Conservation (phyloP, 2,113 vertebrate species). For the Verasper variegatus region DNA sequence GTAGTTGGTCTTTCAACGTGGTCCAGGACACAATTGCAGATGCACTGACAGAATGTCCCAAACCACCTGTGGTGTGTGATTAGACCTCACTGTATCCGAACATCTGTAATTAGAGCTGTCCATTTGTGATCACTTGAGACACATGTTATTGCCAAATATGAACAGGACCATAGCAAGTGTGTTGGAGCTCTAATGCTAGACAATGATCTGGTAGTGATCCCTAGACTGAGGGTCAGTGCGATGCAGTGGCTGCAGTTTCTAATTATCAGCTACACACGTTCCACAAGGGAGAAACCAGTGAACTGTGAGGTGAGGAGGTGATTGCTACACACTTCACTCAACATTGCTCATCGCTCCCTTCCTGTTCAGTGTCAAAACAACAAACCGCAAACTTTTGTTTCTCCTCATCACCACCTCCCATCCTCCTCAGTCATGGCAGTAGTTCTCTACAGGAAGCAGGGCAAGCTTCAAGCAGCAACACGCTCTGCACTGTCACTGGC, state of each 20-base stretch:
- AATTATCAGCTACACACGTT: constrained; percentile 43
- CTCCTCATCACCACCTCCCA: constrained; percentile 30
- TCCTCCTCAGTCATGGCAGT: neutral
- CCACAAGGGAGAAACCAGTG: constrained; percentile 41
- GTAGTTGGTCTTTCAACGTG: too few relatives aligned
- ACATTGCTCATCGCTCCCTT: constrained; percentile 39
- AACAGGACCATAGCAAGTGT: neutral
- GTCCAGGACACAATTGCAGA: too few relatives aligned
- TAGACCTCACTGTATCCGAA: too few relatives aligned
- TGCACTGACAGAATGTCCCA: too few relatives aligned
- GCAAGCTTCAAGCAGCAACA: constrained; percentile 66
- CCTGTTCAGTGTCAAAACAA: constrained; percentile 38
- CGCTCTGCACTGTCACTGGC: constrained; percentile 51
- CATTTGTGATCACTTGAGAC: neutral
- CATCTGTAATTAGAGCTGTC: neutral
- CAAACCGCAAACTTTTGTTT: constrained; percentile 36
- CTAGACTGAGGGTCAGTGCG: neutral
- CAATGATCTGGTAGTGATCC: neutral
- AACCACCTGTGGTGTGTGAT: too few relatives aligned
- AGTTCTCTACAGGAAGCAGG: constrained; percentile 21
- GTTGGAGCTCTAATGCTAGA: neutral
- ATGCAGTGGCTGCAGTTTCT: constrained; percentile 33
- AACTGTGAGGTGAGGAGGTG: constrained; percentile 39
- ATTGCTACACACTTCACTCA: constrained; percentile 38
- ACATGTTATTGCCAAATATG: neutral